Evolutionary conservation across 2,113 vertebrate genomes (phyloP), one percentile per base, ranked within the genome.

Genomic region (Alectura lathami): DNA sequence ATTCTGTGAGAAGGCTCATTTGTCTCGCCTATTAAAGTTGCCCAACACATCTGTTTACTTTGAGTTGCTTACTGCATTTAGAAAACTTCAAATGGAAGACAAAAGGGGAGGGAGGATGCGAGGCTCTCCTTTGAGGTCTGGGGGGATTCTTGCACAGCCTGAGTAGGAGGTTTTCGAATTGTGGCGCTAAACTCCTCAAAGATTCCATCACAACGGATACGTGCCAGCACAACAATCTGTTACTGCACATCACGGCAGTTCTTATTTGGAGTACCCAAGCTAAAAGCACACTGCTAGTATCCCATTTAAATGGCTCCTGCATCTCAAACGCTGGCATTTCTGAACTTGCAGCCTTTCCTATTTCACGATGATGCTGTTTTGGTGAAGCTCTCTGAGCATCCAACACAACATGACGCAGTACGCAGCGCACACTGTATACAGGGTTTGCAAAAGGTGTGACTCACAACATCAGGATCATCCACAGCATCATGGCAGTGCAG

Each of bases 371-470:
- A 17, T 3, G 13, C 1, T 63, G 36, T n/a, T 76, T 20, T 20
- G 11, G 30, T 56, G 64, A 89, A 83, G 77, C 14, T 64, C 53
- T 20, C 51, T 2, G 3, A 77, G 34, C 2, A 13, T 38, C 83
- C 60, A 17, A 6, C 13, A 34, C 9, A 40, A n/a, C 4, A 17
- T 36, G 40, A 40, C 3, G 64, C 10, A 22, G 32, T 29, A 23
- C 1, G 0, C 0, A 36, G 30, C 1, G 0, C 6, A 9, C 26
- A 59, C 70, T 34, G 2, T 16, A 21, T 5, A 7, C 12, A 27
- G 0, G 0, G 47, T 12, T 24, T 26, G 1, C 34, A 82, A 26
- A 29, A 66, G 50, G 43, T 13, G 73, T 13, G 12, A 22, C 15
- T 87, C 29, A 66, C 56, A 43, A 2, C 9, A 21, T 51, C 75